phyloP scores from a whole-genome alignment of 2,797 vertebrate species.

The Sebastes jordani region DNA sequence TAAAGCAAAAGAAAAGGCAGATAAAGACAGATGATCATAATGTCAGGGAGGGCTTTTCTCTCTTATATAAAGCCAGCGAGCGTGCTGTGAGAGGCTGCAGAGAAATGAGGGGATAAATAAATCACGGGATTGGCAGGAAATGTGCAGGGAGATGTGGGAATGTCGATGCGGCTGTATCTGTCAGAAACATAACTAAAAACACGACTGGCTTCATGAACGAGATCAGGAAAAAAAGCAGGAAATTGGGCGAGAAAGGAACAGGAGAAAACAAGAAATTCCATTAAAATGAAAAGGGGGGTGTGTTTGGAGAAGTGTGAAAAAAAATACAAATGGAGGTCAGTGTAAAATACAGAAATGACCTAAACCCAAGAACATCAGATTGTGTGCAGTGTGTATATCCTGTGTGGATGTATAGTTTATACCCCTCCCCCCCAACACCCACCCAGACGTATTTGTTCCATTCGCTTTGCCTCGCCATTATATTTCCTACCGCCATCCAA shows the following conservation, averaged over 20 bases:
- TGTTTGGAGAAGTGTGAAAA: neutral
- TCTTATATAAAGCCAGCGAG: slow-evolving; percentile 15
- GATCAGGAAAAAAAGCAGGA: slow-evolving; percentile 21
- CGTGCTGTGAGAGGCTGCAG: slow-evolving; percentile 13
- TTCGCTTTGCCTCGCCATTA: slow-evolving; percentile 60
- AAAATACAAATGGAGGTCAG: neutral
- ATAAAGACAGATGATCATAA: slow-evolving; percentile 45
- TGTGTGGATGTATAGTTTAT: slow-evolving; percentile 4
- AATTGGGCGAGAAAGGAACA: neutral
- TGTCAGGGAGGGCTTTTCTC: slow-evolving; percentile 10
- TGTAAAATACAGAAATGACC: slow-evolving; percentile 6
- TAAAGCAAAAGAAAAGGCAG: slow-evolving; percentile 7
- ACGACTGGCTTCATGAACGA: neutral
- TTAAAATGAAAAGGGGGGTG: neutral
- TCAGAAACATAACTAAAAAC: slow-evolving; percentile 16
- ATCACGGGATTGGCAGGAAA: slow-evolving; percentile 47
- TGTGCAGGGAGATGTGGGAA: slow-evolving; percentile 45
- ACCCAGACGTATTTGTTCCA: slow-evolving; percentile 52
- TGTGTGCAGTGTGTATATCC: slow-evolving; percentile 27
- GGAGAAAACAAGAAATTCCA: neutral
- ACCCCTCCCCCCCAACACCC: slow-evolving; percentile 42
- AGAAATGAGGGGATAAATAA: slow-evolving; percentile 38
- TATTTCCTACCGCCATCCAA: slow-evolving; percentile 72
- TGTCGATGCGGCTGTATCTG: slow-evolving; percentile 41
- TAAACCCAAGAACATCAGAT: slow-evolving; percentile 13